A percentile compares a stretch with the other conserved stretches of the same genome.
These are phyloP conservation scores for Felis catus DNA, from an alignment of 2,113 vertebrate species.

Conservation along the genomic window F.catus_Fca126_mat1.0 CM031414.1:61928501-61929000, in stretches of 20 bases:
- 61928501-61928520: slow-evolving; percentile 13
- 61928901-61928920: not conserved
- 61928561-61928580: not conserved
- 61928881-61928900: not conserved
- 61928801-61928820: not conserved
- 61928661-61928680: not conserved
- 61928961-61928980: not conserved
- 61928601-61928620: not conserved
- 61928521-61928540: slow-evolving; percentile 7
- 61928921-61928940: not conserved
- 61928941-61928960: not conserved
- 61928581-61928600: not conserved
- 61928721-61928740: not conserved
- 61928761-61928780: not conserved
- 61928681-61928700: not conserved
- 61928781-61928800: not conserved
- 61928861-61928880: not conserved
- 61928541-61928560: not conserved
- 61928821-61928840: not conserved
- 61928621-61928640: not conserved
- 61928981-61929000: not conserved
- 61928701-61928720: not conserved
- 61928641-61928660: slow-evolving; percentile 4
- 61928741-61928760: not conserved
- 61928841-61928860: not conserved